Evolutionary conservation across 2,113 vertebrate genomes (phyloP).

Genomic region (Tragelaphus strepsiceros): DNA sequence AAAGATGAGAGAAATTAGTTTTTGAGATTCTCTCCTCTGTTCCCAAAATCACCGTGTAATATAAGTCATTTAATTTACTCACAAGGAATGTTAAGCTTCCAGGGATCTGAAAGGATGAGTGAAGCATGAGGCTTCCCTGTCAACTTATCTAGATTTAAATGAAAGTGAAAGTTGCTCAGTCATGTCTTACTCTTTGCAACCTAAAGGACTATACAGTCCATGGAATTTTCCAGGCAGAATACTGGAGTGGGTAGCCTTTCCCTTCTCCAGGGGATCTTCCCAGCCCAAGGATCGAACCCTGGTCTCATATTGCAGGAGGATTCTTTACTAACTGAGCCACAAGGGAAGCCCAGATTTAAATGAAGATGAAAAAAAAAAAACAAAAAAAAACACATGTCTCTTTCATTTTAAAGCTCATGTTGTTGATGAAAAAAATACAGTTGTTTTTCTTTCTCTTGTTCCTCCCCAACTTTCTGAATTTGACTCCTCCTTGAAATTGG

Average conservation of each 20-base stretch:
- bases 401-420: background rate
- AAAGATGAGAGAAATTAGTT: background rate
- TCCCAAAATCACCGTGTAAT: fast-evolving
- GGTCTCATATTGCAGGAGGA: background rate
- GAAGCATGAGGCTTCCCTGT: background rate
- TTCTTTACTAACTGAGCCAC: background rate
- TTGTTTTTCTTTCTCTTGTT: background rate
- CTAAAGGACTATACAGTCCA: background rate
- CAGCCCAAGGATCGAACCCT: background rate
- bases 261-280: background rate
- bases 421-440: background rate
- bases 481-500: background rate
- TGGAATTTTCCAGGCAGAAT: background rate
- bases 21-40: background rate
- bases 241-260: background rate
- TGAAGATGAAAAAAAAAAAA: background rate
- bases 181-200: background rate
- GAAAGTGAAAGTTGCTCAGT: background rate
- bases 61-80: background rate
- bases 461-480: background rate
- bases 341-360: background rate
- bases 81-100: no score
- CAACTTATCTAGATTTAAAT: background rate
- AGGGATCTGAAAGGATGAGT: background rate
- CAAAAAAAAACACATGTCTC: background rate